Evolutionary conservation across 1,140 invertebrate genomes (phyloP), one percentile per base, ranked within the genome.

Genomic region (Neomicropteryx cornuta): DNA sequence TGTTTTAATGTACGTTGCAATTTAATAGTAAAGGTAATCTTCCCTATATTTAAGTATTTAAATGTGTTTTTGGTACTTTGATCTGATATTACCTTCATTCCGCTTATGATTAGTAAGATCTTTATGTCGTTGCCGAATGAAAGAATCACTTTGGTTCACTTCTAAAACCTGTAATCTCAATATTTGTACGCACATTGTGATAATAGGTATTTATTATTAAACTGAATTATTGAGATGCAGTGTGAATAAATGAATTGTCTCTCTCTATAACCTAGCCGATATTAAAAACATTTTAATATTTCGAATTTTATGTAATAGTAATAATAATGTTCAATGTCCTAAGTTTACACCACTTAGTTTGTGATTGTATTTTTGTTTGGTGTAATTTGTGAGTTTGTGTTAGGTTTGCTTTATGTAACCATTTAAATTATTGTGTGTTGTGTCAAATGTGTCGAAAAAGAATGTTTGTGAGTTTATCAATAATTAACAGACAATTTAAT

Each of bases 191-290:
- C 48, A 47, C 46, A 50, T 48, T 48, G 46, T 48, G 46, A 48
- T 48, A 48, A 48, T 48, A 48, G 46, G 55, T 64, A 64, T 62
- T 64, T 64, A 64, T 62, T 62, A 59, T 60, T 61, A 64, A 44
- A 59, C 58, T 60, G 61, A 64, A 62, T 60, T 64, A 24, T 24
- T 24, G 23, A 24, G 6, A 13, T 24, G 23, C 6, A 8, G 13
- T 24, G 13, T 24, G 6, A 24, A 24, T 24, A 13, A 62, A 64
- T 53, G 51, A 58, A 60, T 61, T 54, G 58, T 57, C 62, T 55
- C 8, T 27, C 23, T 13, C 23, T 13, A 8, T 8, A 27, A 8
- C 8, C 13, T 8, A 8, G 23, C 13, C 45, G 49, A 43, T 44
- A 36, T 48, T 45, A 52, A 50, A 47, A 60, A 61, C 60, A 63